Conservation (phyloP, 2,888 invertebrate species). For the Lamproptera curius region DNA sequence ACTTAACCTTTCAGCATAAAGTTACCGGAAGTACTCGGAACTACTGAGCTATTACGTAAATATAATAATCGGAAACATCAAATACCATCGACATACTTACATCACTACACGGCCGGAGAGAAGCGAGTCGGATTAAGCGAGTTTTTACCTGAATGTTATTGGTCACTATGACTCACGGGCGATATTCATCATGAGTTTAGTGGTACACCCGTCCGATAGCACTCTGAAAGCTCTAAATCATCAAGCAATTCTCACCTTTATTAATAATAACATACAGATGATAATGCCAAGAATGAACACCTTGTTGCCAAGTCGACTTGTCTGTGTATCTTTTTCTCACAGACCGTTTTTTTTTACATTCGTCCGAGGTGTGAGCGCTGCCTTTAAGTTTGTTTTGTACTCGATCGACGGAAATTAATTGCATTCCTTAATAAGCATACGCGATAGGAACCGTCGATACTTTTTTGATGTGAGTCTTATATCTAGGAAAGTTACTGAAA, state of each 20-base stretch:
- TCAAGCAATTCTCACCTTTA: conserved; percentile 1
- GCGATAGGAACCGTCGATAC: no score
- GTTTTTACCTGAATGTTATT: conserved; percentile 34
- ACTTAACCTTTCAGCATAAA: no score
- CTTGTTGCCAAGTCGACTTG: conserved; percentile 3
- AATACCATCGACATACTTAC: conserved; percentile 1
- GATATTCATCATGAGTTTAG: conserved; percentile 35
- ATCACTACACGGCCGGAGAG: conserved; percentile 11
- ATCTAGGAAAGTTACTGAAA: no score
- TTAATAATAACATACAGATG: background rate
- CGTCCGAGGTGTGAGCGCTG: conserved; percentile 14
- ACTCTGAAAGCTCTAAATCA: background rate
- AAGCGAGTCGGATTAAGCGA: conserved; percentile 23
- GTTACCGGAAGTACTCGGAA: no score
- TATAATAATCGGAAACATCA: background rate
- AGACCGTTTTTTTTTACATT: conserved; percentile 11
- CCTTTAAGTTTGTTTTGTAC: conserved; percentile 18
- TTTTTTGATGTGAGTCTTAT: no score
- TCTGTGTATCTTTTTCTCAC: conserved; percentile 15
- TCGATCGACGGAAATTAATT: conserved; percentile 19
- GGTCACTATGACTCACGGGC: conserved; percentile 35
- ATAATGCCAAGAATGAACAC: background rate
- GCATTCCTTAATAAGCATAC: no score
- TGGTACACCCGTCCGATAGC: conserved; percentile 22
- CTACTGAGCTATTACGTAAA: background rate